Evolutionary conservation across 2,113 vertebrate species (phyloP).

Genomic region (Rhea pennata): DNA sequence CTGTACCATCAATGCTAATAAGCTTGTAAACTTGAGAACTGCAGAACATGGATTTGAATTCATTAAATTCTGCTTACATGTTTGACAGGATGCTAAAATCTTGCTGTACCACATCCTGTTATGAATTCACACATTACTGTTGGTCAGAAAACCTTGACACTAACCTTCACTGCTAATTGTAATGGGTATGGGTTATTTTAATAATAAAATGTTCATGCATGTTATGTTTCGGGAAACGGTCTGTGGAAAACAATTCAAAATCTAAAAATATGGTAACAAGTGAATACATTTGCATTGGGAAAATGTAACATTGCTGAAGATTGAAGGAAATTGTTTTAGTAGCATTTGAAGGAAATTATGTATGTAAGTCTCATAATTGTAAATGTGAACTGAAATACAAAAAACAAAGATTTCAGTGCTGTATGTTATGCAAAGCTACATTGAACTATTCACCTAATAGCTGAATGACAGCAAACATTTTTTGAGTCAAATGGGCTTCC

Average conservation of each 20-base stretch:
- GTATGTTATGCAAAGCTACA: neutral
- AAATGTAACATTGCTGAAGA: neutral
- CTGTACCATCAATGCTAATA: constrained; percentile 21
- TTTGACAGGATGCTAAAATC: constrained; percentile 66
- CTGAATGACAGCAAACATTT: neutral
- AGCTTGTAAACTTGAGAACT: constrained; percentile 16
- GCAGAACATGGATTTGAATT: constrained; percentile 44
- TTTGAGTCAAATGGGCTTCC: neutral
- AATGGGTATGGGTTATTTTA: neutral
- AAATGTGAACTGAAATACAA: neutral
- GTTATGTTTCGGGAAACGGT: neutral
- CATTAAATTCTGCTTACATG: constrained; percentile 51
- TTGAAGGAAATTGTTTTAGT: neutral
- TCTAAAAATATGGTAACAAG: neutral
- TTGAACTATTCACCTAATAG: neutral
- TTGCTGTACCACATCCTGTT: constrained; percentile 31
- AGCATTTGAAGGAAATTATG: neutral
- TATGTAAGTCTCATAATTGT: neutral
- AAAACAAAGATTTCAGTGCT: neutral
- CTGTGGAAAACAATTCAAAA: neutral
- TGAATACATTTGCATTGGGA: neutral
- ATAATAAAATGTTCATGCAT: neutral
- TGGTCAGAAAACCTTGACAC: constrained; percentile 16
- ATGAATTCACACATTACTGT: constrained; percentile 62
- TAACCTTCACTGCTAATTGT: neutral